Evolutionary conservation across 2,888 invertebrate species (phyloP).

Genomic region (Pterostichus niger): DNA sequence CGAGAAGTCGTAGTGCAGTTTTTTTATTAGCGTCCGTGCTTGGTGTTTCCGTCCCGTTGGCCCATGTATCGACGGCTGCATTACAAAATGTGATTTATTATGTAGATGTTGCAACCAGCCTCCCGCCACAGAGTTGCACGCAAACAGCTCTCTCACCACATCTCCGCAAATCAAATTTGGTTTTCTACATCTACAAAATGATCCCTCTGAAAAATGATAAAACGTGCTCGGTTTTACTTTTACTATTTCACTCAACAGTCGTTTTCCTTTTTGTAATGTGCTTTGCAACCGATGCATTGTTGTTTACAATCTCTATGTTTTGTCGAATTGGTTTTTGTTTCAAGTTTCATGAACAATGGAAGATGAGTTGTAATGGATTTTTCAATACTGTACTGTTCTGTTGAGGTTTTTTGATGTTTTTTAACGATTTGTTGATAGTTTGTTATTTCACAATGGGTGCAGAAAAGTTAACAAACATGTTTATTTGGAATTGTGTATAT

Average conservation of each 20-base stretch:
- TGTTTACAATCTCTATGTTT: slow-evolving; percentile 29
- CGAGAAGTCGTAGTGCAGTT: background rate
- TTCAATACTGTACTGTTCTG: background rate
- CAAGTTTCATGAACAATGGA: slow-evolving; percentile 25
- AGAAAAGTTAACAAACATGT: no score
- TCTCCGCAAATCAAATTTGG: slow-evolving; percentile 9
- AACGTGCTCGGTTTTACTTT: slow-evolving; percentile 22
- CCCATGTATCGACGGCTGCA: slow-evolving; percentile 16
- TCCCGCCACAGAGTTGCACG: background rate
- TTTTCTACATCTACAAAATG: slow-evolving; percentile 1
- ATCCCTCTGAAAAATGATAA: background rate
- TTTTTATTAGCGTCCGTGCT: background rate
- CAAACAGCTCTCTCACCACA: background rate
- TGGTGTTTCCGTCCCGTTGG: background rate
- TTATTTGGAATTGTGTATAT: no score
- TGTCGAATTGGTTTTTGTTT: slow-evolving; percentile 24
- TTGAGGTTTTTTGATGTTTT: slow-evolving; percentile 8
- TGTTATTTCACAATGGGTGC: no score
- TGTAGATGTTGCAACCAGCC: background rate
- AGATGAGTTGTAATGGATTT: slow-evolving; percentile 38
- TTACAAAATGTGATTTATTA: slow-evolving; percentile 56
- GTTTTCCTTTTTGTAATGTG: background rate
- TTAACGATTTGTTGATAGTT: background rate
- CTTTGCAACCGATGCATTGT: slow-evolving; percentile 3
- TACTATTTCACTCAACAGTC: slow-evolving; percentile 1